Evolutionary conservation across 2,113 vertebrate species (phyloP).

Genomic region (Strigops habroptila): DNA sequence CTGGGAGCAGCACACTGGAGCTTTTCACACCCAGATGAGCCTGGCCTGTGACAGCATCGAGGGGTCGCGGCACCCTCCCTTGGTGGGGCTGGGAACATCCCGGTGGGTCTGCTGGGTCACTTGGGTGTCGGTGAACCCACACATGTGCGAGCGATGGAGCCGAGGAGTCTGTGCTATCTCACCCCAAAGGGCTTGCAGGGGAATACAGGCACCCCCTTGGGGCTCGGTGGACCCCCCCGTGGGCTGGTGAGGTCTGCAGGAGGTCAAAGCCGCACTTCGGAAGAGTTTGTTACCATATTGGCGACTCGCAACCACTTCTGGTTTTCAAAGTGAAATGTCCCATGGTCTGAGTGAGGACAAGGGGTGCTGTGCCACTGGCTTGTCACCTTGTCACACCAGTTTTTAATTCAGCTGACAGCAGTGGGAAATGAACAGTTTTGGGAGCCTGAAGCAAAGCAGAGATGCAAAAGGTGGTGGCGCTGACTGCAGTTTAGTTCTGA

Average conservation of each 20-base stretch:
- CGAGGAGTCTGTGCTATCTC: background rate
- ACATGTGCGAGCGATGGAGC: rapidly evolving
- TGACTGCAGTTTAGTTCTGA: background rate
- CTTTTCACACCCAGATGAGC: background rate
- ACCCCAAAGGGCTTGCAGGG: background rate
- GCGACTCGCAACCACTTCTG: background rate
- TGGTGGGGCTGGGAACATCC: background rate
- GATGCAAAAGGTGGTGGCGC: background rate
- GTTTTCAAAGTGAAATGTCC: background rate
- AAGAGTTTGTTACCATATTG: rapidly evolving
- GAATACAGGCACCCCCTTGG: background rate
- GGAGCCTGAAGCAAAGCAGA: background rate
- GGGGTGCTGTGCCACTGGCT: background rate
- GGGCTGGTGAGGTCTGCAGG: background rate
- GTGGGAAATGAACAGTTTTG: background rate
- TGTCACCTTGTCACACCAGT: background rate
- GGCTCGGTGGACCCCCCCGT: background rate
- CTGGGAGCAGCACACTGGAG: background rate
- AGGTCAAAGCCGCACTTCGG: background rate
- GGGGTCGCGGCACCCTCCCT: background rate
- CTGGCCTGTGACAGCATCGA: background rate
- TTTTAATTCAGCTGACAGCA: background rate
- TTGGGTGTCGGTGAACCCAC: background rate
- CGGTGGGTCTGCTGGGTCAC: background rate
- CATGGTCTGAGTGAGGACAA: background rate